Percentiles rank a stretch among this genome's conserved stretches.
Evolutionary conservation across 2,113 vertebrate genomes (phyloP).

Genomic region (Callithrix jacchus): DNA sequence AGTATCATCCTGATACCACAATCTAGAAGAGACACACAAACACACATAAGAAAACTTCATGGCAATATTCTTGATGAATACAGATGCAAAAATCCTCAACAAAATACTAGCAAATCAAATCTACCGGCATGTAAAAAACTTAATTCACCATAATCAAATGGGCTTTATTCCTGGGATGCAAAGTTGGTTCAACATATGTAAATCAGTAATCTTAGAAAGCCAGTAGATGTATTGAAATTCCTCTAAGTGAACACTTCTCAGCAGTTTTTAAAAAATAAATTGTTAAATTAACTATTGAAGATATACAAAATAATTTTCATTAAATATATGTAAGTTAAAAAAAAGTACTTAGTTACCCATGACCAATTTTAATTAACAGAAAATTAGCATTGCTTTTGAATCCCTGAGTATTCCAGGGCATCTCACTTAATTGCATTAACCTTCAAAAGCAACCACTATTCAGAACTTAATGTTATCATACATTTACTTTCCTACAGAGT

Average conservation of each 20-base stretch:
- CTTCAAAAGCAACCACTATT: background rate
- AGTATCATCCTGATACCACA: too few relatives aligned
- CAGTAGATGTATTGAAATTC: background rate
- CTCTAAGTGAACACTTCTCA: background rate
- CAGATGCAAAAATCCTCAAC: too few relatives aligned
- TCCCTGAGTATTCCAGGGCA: background rate
- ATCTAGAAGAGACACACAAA: too few relatives aligned
- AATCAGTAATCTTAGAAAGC: background rate
- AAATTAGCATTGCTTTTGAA: background rate
- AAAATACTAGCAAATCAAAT: too few relatives aligned
- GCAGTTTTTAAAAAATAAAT: background rate
- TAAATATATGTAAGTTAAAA: background rate
- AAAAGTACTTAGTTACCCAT: background rate
- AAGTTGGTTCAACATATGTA: too few relatives aligned
- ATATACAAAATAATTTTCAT: background rate
- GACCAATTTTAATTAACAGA: constrained; percentile 17
- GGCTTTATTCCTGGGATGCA: too few relatives aligned
- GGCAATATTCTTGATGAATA: too few relatives aligned
- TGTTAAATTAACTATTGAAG: background rate
- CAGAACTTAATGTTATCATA: background rate
- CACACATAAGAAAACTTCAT: too few relatives aligned
- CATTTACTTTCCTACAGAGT: background rate
- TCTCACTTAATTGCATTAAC: background rate
- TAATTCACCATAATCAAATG: too few relatives aligned
- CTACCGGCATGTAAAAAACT: too few relatives aligned